Base-by-base conservation (phyloP, 2,888 invertebrate species). In the Dicranocentrus wangi region DNA sequence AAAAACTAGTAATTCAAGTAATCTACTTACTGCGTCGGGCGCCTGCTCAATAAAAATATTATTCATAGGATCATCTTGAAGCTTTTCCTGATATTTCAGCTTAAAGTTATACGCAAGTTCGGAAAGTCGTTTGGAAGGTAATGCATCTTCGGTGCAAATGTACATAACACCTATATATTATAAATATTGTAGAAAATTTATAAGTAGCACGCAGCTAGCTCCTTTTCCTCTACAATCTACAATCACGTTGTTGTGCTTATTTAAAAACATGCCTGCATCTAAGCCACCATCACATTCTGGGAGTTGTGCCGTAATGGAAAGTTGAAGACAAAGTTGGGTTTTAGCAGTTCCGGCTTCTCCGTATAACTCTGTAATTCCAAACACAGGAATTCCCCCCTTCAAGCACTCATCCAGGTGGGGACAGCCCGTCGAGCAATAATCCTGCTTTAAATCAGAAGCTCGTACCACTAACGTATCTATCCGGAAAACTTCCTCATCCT, bases 321-420 rank as follows among this genome's bases (percentile, higher is more conserved):
- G 88, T 89, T 94, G 94, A 66, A 95, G 89, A 85, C 92, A 93
- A 55, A 95, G 87, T 88, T 95, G 95, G 0, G 95, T 95, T 90
- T 95, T 95, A 5, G 95, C 95, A 86, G 92, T 91, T 17, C 94
- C 93, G 89, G 94, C 94, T 88, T 93, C 92, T n/a, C 95, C 95
- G 88, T 91, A 92, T 86, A 96, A 90, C 90, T 95, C 95, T 75
- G 93, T 93, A 68, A 95, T 90, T 27, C 93, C 93, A 83, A 91
- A 91, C 85, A 89, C 89, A 60, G 92, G 89, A 78, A 95, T 90
- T 32, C 95, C 95, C 76, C 94, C 94, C 85, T 89, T 88, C 23
- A 93, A 88, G 82, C 92, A 88, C 32, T 87, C 87, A 88, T 95
- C 92, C 70, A 95, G 89, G 70, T 88, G 87, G 66, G 87, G 58